These are phyloP conservation scores for Agelaius tricolor DNA, from an alignment of 2,113 vertebrate species.

Conservation along the genomic window DNA sequence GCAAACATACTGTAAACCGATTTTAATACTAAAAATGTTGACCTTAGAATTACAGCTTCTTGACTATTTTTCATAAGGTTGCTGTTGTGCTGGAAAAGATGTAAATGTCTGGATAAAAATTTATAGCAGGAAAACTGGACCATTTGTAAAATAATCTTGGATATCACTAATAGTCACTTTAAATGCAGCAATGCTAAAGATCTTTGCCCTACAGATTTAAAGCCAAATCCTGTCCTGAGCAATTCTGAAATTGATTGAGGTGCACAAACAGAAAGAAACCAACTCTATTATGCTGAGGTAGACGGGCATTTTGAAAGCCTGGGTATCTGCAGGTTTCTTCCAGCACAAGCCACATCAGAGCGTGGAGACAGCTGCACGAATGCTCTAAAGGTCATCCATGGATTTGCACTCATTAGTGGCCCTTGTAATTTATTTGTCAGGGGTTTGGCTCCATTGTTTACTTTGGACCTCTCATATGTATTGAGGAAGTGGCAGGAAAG, in stretches of 20 bases:
- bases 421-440: constrained; percentile 28
- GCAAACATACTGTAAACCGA: constrained; percentile 79
- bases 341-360: constrained; percentile 2
- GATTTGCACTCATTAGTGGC: constrained; percentile 39
- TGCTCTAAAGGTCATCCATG: constrained; percentile 15
- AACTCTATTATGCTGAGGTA: not conserved
- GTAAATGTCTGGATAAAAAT: constrained; percentile 1
- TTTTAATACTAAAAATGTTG: constrained; percentile 72
- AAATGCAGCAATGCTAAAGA: not conserved
- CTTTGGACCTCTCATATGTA: not conserved
- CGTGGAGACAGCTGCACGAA: not conserved
- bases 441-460: constrained; percentile 15
- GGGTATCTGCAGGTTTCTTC: not conserved
- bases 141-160: not conserved
- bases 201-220: not conserved
- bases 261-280: not conserved
- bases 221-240: not conserved
- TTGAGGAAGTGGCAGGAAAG: not conserved
- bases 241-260: not conserved
- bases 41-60: constrained; percentile 55
- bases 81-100: constrained; percentile 12
- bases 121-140: not conserved
- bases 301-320: not conserved
- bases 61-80: constrained; percentile 48
- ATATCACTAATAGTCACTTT: not conserved